Evolutionary conservation across 2,113 vertebrate genomes (phyloP), one percentile per base, ranked within the genome.

Genomic region (Atherinomorus stipes): DNA sequence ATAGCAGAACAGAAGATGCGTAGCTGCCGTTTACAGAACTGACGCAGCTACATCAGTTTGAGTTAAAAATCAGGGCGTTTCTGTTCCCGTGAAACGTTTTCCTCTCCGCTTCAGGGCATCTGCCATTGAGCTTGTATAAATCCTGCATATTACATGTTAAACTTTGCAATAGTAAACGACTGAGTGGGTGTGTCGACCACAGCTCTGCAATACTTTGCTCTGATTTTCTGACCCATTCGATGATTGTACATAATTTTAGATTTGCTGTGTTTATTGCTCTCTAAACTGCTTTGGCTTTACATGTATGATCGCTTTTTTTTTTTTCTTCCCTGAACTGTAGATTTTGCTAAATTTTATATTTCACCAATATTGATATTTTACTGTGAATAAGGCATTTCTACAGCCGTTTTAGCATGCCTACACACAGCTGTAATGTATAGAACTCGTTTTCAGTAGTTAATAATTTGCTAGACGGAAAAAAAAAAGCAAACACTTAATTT

Each of bases 351-450:
- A 85, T 92, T 94, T 93, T 93, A 80, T 92, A 94, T 93, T 75
- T 78, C 73, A 86, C 85, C 67, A 83, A 75, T 70, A 64, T 87
- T 88, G 79, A 84, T 89, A 90, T 93, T 92, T 94, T 91, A 93
- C 87, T 93, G 92, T 93, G 92, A 94, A 93, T 91, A 92, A 88
- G 67, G 90, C 92, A 86, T 91, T 94, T 93, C 89, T 92, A 93
- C 86, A 84, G 87, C 76, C 74, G 74, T 84, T 85, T 90, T 68
- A 84, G 91, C 93, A 93, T 94, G 93, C 90, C 11, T 90, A 84
- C 81, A 44, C 85, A 85, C 63, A 74, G 66, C 73, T 91, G 92
- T 91, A 88, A 81, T 67, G 83, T 88, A 87, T 66, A 90, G 40
- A 85, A 64, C 50, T 45, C 64, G 82, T 86, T 90, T 86, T 81